Percentiles rank a stretch among this genome's conserved stretches.
Conservation (phyloP, 2,888 invertebrate genomes). For the Drosophila mimetica region DNA sequence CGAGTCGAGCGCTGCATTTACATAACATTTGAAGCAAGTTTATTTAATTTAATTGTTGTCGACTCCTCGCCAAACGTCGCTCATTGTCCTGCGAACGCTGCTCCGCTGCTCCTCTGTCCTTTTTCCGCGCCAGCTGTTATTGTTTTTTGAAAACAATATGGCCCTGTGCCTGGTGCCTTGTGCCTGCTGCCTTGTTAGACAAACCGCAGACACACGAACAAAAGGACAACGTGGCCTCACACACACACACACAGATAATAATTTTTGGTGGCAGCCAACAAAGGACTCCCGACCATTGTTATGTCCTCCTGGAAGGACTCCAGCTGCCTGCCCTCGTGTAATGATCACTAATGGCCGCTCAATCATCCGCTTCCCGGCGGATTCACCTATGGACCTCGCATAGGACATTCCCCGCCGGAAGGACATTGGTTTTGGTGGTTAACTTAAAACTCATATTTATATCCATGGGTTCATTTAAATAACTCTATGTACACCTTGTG, state of each 20-base stretch:
- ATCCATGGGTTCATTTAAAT: neutral
- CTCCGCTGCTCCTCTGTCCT: neutral
- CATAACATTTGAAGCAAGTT: constrained; percentile 71
- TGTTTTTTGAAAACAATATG: constrained; percentile 61
- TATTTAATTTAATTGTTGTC: constrained; percentile 69
- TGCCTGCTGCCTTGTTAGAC: constrained; percentile 55
- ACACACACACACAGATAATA: constrained; percentile 61
- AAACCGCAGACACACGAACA: constrained; percentile 62
- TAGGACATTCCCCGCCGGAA: neutral
- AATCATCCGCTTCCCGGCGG: constrained; percentile 23
- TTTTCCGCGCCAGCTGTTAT: constrained; percentile 31
- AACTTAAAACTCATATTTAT: neutral
- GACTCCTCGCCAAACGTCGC: constrained; percentile 33
- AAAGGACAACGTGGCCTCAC: constrained; percentile 29
- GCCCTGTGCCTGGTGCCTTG: neutral
- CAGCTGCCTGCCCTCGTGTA: constrained; percentile 19
- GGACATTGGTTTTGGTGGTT: neutral
- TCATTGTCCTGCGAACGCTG: constrained; percentile 11
- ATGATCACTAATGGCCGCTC: constrained; percentile 61
- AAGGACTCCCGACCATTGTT: constrained; percentile 28
- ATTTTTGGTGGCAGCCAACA: constrained; percentile 49
- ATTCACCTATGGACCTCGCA: constrained; percentile 14
- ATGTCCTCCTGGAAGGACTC: constrained; percentile 14
- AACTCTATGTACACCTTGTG: no score
- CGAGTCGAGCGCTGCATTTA: constrained; percentile 61